Base-by-base conservation (phyloP, 2,113 vertebrate genomes). In the Xiphophorus couchianus region DNA sequence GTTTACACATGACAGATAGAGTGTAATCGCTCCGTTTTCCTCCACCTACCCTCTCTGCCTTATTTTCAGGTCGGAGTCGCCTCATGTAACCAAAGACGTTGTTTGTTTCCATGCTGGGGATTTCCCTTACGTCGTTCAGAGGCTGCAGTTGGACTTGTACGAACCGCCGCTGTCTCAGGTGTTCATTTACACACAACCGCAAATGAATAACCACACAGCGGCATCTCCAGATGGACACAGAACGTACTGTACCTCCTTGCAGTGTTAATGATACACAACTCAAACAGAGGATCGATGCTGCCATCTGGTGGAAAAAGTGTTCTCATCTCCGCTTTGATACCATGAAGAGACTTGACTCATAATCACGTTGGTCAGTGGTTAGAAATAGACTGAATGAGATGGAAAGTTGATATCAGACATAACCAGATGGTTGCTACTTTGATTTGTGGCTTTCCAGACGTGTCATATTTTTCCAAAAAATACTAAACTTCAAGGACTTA, bases 11-110 rank as follows among this genome's bases (percentile, higher is more conserved):
- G 37, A 76, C 30, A n/a, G 33, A n/a, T 71, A 22, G 69, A 39
- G 35, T 33, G 30, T 78, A 65, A 81, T 73, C 62, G 42, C 11
- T 5, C 65, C 75, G 25, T 48, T 64, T 61, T 60, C n/a, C 73
- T 37, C 73, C 42, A 64, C 37, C 25, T 27, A 44, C 44, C 44
- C 44, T 17, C 14, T 19, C 44, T 48, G 69, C 69, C 62, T 60
- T 27, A n/a, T 33, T 68, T 35, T 61, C 77, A 98, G 97, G 93
- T 90, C 94, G 82, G 94, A 97, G 84, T 97, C 97, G 91, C 96
- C 97, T 90, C 96, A 97, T 87, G 97, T 99, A 93, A 99, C 97
- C 96, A 99, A 99, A 99, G 98, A 99, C 84, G 97, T 99, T 48
- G 94, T 99, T 90, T 99, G 97, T 95, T 99, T 99, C 94, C 97